Percentiles rank a stretch among this genome's conserved stretches.
Evolutionary conservation across 2,888 invertebrate genomes (phyloP).

Genomic region (Pyrochroa serraticornis): DNA sequence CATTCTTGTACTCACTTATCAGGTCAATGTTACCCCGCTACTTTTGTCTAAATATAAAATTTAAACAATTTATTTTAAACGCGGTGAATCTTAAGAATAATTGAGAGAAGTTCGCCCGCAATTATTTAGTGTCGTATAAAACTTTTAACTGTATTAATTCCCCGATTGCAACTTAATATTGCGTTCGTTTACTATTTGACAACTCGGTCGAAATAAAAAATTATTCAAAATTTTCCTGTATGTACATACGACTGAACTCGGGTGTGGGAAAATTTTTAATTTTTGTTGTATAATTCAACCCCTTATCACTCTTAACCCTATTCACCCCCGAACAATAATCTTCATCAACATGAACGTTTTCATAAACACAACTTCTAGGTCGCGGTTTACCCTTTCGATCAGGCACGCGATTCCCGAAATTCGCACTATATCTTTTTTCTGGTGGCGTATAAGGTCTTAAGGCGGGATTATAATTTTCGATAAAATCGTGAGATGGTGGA

Average conservation of each 20-base stretch:
- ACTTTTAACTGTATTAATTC: neutral
- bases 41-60: too few species aligned
- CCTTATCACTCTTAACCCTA: slow-evolving; percentile 40
- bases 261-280: slow-evolving; percentile 52
- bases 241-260: slow-evolving; percentile 55
- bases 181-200: too few species aligned
- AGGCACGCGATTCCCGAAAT: slow-evolving; percentile 44
- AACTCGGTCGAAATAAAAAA: neutral
- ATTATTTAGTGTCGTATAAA: neutral
- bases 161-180: slow-evolving; percentile 5
- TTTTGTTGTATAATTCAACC: slow-evolving; percentile 31
- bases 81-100: too few species aligned
- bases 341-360: slow-evolving; percentile 49
- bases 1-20: too few species aligned
- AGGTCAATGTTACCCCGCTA: too few species aligned
- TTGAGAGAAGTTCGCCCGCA: too few species aligned
- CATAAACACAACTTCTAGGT: slow-evolving; percentile 54
- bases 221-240: slow-evolving; percentile 51
- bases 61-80: too few species aligned
- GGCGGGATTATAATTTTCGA: slow-evolving; percentile 3
- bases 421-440: slow-evolving; percentile 53
- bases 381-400: slow-evolving; percentile 36
- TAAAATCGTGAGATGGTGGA: neutral
- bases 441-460: slow-evolving; percentile 51
- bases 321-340: slow-evolving; percentile 38